Conservation (phyloP, 64 coral and sea anemone genomes). For the Dendrophyllia cribrosa region DNA sequence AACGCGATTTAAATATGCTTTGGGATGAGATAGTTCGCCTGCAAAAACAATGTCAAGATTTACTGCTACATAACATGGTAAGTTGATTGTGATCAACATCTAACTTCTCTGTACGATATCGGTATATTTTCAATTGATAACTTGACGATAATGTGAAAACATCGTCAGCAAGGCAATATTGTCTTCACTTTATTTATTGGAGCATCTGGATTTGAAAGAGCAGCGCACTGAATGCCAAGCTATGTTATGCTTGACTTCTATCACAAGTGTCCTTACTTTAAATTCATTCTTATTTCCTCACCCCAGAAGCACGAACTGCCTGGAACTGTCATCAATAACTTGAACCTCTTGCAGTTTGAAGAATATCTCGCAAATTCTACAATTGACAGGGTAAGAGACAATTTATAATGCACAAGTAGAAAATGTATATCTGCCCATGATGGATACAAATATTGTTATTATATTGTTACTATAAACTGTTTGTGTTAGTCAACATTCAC, state of each 20-base stretch:
- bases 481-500: too few species aligned
- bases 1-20: neutral
- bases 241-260: neutral
- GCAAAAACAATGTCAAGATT: neutral
- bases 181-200: too few species aligned
- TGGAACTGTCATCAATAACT: neutral
- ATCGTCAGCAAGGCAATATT: too few species aligned
- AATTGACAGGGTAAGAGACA: neutral
- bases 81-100: neutral
- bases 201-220: too few species aligned
- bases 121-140: too few species aligned
- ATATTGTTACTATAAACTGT: too few species aligned
- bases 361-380: conserved; percentile 9
- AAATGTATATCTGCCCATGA: too few species aligned
- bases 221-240: too few species aligned
- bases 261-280: neutral
- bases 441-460: neutral
- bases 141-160: too few species aligned
- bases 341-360: neutral
- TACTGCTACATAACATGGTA: neutral
- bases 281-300: neutral
- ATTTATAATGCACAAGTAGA: neutral
- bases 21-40: neutral
- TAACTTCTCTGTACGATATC: too few species aligned
- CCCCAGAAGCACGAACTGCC: neutral